Evolutionary conservation across 1,140 invertebrate genomes (phyloP).

Genomic region (Achroia grisella): DNA sequence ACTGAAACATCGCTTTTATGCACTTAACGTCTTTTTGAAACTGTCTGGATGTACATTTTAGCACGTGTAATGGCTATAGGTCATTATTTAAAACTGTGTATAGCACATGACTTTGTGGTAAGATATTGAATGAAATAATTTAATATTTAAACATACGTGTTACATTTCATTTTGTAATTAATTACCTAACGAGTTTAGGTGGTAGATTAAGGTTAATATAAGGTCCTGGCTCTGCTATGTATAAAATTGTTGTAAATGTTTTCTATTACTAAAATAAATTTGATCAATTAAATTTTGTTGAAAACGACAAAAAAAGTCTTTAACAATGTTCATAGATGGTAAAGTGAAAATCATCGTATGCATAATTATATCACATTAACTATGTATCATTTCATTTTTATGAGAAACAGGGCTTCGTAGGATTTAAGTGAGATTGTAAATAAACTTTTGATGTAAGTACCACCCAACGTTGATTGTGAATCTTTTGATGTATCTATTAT

Average conservation of each 20-base stretch:
- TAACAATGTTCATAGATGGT: background rate
- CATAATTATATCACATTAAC: no score
- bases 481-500: conserved; percentile 11
- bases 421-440: conserved; percentile 23
- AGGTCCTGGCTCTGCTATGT: conserved; percentile 8
- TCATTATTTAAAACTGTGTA: no score
- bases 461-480: conserved; percentile 14
- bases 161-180: conserved; percentile 30
- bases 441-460: conserved; percentile 20
- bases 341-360: no score
- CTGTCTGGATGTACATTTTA: conserved; percentile 3
- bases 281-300: background rate
- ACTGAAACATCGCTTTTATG: no score
- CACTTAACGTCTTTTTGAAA: no score
- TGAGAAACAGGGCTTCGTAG: conserved; percentile 29
- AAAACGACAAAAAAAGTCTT: background rate
- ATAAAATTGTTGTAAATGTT: conserved; percentile 51
- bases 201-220: conserved; percentile 17
- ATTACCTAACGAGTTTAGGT: conserved; percentile 9
- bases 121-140: conserved; percentile 36
- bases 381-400: conserved; percentile 9
- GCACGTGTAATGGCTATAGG: conserved; percentile 28
- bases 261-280: conserved; percentile 2
- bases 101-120: no score
- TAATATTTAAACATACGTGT: conserved; percentile 31